Evolutionary conservation across 2,113 vertebrate genomes (phyloP), one percentile per base, ranked within the genome.

Genomic region (Sinocyclocheilus anophthalmus): DNA sequence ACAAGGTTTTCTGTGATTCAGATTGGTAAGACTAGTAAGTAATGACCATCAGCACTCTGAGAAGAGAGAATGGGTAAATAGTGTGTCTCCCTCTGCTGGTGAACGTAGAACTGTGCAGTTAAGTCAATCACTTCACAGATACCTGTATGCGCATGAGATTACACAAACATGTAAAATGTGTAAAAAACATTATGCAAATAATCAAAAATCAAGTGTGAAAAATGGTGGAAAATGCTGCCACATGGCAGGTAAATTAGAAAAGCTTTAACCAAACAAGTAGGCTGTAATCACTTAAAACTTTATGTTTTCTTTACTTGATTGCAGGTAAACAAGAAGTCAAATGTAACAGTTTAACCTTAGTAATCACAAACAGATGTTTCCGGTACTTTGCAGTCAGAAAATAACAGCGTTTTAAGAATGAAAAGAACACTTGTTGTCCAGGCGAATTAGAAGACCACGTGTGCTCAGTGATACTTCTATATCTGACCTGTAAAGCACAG

Each of bases 21-120:
- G 7, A 9, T 10, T 11, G 13, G 37, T 16, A 11, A 77, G 14
- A 50, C 5, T 33, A 10, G 67, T 37, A 22, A 37, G 30, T 24
- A 1, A 59, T 63, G 55, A 13, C 77, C 55, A 24, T n/a, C 37
- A 63, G 22, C 3, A 37, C 77, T 80, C n/a, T 61, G 33, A 42
- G 42, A 42, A 42, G 42, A 42, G 42, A 42, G 42, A 11, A 67
- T 65, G 79, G n/a, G 39, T 48, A 30, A 70, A 83, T 83, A 70
- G 81, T 83, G 81, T 83, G 81, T 83, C 81, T 83, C 81, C 81
- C 65, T 83, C 81, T 83, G 65, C 81, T 83, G 81, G 65, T 70
- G 9, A 70, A 83, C 10, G 0, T 5, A 55, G 0, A 82, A 50
- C 14, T 20, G 24, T 83, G 65, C 81, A 83, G 42, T 33, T 37